phyloP scores from a whole-genome alignment of 2,888 invertebrate genomes.

The Agrotis segetum region DNA sequence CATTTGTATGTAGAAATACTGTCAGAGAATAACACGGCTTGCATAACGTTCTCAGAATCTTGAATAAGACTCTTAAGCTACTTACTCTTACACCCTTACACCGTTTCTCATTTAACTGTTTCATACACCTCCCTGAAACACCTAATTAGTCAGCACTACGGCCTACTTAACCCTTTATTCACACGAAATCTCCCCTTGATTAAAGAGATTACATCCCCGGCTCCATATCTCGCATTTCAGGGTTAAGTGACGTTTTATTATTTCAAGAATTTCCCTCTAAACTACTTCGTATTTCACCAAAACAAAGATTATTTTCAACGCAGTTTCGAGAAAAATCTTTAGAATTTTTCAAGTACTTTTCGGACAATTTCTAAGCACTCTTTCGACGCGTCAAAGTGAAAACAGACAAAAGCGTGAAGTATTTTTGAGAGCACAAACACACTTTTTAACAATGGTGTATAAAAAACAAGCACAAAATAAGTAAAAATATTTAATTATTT shows the following conservation, averaged over 20 bases:
- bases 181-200: slow-evolving; percentile 4
- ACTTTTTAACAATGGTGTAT: slow-evolving; percentile 30
- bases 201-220: slow-evolving; percentile 5
- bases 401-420: slow-evolving; percentile 30
- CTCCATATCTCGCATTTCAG: neutral
- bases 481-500: slow-evolving; percentile 54
- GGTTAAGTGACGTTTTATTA: neutral
- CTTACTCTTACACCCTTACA: neutral
- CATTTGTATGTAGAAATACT: neutral
- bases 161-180: neutral
- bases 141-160: neutral
- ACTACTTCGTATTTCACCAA: slow-evolving; percentile 11
- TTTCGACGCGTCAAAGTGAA: slow-evolving; percentile 13
- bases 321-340: slow-evolving; percentile 19
- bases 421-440: slow-evolving; percentile 36
- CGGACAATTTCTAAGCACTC: slow-evolving; percentile 19
- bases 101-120: neutral
- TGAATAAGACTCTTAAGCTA: neutral
- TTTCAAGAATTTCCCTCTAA: neutral
- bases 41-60: neutral
- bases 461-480: slow-evolving; percentile 35
- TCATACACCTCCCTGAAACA: neutral
- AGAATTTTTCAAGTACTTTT: slow-evolving; percentile 23
- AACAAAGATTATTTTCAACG: slow-evolving; percentile 28
- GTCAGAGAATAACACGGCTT: neutral